phyloP scores from a whole-genome alignment of 2,113 vertebrate species.

The Heterotis niloticus region DNA sequence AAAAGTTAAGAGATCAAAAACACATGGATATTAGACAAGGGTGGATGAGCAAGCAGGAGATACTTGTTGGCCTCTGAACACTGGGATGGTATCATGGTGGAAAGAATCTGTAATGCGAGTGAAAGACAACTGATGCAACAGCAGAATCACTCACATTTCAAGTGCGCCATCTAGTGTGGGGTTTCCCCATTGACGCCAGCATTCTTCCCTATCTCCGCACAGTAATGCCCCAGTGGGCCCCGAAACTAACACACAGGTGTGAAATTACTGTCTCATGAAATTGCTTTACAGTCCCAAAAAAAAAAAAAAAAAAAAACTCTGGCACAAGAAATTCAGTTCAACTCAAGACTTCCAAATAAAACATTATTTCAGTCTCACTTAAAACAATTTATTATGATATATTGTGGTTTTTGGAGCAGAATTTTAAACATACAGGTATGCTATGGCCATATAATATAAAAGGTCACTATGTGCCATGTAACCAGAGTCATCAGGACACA shows the following conservation, averaged over 20 bases:
- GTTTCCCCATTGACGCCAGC: neutral
- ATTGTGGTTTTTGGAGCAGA: no score
- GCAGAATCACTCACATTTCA: constrained; percentile 1
- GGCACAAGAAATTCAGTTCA: no score
- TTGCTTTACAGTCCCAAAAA: neutral
- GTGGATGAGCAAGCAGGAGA: neutral
- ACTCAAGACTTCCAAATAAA: no score
- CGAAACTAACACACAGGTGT: neutral
- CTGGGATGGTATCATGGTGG: neutral
- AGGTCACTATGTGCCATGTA: no score
- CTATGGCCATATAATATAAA: no score
- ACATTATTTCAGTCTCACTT: no score
- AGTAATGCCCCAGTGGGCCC: neutral
- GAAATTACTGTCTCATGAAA: constrained; percentile 20
- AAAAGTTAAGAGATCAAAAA: neutral
- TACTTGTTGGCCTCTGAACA: neutral
- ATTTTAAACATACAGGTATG: no score
- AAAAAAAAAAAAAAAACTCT: no score
- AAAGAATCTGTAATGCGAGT: neutral
- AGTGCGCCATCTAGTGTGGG: constrained; percentile 22
- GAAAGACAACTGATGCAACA: neutral
- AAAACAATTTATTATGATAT: no score
- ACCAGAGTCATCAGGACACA: no score
- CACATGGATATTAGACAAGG: neutral
- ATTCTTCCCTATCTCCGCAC: neutral